Percentiles rank a stretch among this genome's conserved stretches.
Conservation (phyloP, 2,113 vertebrate genomes). For the Catharus bicknelli region DNA sequence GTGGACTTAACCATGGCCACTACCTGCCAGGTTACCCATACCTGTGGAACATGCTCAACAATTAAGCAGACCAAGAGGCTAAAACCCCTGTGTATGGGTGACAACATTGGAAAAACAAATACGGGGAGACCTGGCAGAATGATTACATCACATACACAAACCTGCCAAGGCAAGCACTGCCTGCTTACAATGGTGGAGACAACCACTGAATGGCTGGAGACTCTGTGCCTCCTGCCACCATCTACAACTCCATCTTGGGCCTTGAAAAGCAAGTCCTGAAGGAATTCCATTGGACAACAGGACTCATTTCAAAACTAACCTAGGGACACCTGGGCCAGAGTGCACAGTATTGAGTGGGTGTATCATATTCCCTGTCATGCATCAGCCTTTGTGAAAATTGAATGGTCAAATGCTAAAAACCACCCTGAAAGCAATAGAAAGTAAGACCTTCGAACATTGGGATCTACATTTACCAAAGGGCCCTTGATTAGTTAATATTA, state of each 20-base stretch:
- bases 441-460: too few species aligned
- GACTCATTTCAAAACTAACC: background rate
- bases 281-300: rapidly evolving
- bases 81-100: background rate
- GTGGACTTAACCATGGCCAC: background rate
- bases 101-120: rapidly evolving
- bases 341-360: rapidly evolving
- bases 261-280: background rate
- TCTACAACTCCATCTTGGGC: background rate
- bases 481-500: background rate
- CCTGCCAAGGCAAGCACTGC: background rate
- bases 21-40: background rate
- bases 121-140: background rate
- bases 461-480: background rate
- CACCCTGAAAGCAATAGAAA: background rate
- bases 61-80: too few species aligned
- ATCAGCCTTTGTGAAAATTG: background rate
- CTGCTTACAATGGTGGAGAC: background rate
- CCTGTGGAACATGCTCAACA: background rate
- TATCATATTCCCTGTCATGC: background rate
- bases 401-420: background rate
- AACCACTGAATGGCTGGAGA: background rate
- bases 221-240: background rate
- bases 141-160: background rate
- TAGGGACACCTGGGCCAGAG: background rate